These are phyloP conservation scores for Metallyticus violacea DNA, from an alignment of 2,888 invertebrate genomes.

Conservation along the genomic window DNA sequence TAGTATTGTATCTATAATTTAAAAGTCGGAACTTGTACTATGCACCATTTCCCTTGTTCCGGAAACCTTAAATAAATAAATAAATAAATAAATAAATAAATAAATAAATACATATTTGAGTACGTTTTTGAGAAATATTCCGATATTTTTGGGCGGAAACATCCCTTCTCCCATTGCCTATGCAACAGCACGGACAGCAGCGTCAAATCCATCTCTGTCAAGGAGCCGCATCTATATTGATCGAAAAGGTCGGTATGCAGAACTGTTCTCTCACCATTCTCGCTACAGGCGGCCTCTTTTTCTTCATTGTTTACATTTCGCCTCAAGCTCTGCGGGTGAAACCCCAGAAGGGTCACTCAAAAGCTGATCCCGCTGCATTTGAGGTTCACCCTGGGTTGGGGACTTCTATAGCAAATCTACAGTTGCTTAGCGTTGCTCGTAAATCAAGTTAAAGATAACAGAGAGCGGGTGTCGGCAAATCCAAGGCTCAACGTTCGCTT, in stretches of 20 bases:
- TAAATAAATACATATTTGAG: too few species aligned
- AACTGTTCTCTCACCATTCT: not conserved
- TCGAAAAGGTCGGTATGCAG: too few species aligned
- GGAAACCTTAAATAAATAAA: too few species aligned
- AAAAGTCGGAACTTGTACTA: too few species aligned
- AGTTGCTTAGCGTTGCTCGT: not conserved
- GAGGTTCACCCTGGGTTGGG: not conserved
- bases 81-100: too few species aligned
- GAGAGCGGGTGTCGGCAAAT: not conserved
- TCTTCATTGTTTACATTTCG: not conserved
- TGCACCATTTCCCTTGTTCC: too few species aligned
- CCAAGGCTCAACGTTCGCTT: not conserved
- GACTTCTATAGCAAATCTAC: not conserved
- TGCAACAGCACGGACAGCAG: not conserved
- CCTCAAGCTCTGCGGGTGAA: not conserved
- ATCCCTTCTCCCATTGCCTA: not conserved
- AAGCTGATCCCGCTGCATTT: not conserved
- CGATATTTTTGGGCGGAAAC: not conserved
- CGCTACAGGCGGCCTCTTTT: not conserved
- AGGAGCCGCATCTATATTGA: not conserved
- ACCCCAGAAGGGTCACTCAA: not conserved
- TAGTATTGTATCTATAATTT: too few species aligned
- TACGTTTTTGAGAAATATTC: too few species aligned
- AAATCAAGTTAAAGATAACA: not conserved
- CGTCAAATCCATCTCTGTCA: not conserved